phyloP scores from a whole-genome alignment of 2,888 invertebrate species.

The Epistrophe grossulariae region DNA sequence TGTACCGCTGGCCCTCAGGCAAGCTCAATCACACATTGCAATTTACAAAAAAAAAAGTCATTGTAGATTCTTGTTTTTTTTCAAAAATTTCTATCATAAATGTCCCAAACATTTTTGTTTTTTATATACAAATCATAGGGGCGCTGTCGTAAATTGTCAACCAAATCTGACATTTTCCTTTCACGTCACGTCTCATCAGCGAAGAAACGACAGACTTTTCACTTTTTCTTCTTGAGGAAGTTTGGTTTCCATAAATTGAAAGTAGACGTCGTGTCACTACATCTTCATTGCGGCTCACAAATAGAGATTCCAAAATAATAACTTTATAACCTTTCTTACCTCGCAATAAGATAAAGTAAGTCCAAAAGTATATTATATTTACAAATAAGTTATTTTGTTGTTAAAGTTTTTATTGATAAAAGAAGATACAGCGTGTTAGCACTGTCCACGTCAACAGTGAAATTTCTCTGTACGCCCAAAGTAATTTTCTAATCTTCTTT shows the following conservation, averaged over 20 bases:
- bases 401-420: constrained; percentile 50
- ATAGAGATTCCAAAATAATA: constrained; percentile 10
- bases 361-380: not conserved
- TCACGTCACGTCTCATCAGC: constrained; percentile 80
- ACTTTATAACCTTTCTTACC: constrained; percentile 12
- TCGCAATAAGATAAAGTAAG: constrained; percentile 57
- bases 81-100: not conserved
- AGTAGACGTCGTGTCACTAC: constrained; percentile 66
- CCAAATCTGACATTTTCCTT: constrained; percentile 78
- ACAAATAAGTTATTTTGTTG: not conserved
- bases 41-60: not conserved
- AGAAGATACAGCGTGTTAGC: constrained; percentile 10
- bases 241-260: constrained; percentile 22
- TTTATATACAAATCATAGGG: constrained; percentile 21
- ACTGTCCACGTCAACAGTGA: constrained; percentile 69
- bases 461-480: constrained; percentile 21
- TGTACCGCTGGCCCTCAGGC: too few species aligned
- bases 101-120: not conserved
- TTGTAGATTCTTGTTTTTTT: too few species aligned
- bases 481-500: constrained; percentile 78
- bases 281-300: constrained; percentile 1
- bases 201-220: constrained; percentile 58
- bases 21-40: too few species aligned
- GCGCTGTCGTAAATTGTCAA: constrained; percentile 2
- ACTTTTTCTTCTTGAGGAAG: constrained; percentile 39